phyloP scores from a whole-genome alignment of 2,797 vertebrate species.

The Coilia nasus region DNA sequence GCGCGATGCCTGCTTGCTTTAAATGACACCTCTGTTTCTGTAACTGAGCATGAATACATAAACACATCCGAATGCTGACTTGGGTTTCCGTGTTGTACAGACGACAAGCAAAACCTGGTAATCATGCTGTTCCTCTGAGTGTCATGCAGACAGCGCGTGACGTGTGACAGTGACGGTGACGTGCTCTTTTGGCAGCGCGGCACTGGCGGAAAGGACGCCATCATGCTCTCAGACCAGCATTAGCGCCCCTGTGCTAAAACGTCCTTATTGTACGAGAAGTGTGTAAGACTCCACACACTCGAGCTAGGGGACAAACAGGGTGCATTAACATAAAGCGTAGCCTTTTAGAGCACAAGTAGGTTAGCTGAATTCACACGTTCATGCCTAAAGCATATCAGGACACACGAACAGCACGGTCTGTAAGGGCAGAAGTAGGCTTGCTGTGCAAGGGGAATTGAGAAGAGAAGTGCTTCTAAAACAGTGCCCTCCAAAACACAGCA shows the following conservation, averaged over 20 bases:
- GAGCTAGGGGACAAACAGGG: too few relatives aligned
- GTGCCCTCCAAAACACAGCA: not conserved
- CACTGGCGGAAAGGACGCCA: not conserved
- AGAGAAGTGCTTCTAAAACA: not conserved
- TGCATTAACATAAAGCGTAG: too few relatives aligned
- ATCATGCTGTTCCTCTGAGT: not conserved
- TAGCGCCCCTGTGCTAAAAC: not conserved
- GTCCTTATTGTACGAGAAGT: not conserved
- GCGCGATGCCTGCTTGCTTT: not conserved
- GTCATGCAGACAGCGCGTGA: not conserved
- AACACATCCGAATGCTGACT: not conserved
- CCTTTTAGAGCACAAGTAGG: too few relatives aligned
- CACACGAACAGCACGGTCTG: too few relatives aligned
- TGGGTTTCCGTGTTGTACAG: not conserved
- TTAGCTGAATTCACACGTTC: too few relatives aligned
- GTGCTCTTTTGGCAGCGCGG: not conserved
- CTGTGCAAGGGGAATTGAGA: not conserved
- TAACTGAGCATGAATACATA: not conserved
- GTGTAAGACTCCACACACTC: too few relatives aligned
- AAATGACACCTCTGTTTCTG: conserved; percentile 12
- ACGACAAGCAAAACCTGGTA: not conserved
- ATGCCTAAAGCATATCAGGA: too few relatives aligned
- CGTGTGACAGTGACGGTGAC: too few relatives aligned
- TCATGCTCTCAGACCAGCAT: not conserved
- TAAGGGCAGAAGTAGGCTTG: not conserved